Evolutionary conservation across 1,140 invertebrate genomes (phyloP), one percentile per base, ranked within the genome.

Genomic region (Scylla paramamosain): DNA sequence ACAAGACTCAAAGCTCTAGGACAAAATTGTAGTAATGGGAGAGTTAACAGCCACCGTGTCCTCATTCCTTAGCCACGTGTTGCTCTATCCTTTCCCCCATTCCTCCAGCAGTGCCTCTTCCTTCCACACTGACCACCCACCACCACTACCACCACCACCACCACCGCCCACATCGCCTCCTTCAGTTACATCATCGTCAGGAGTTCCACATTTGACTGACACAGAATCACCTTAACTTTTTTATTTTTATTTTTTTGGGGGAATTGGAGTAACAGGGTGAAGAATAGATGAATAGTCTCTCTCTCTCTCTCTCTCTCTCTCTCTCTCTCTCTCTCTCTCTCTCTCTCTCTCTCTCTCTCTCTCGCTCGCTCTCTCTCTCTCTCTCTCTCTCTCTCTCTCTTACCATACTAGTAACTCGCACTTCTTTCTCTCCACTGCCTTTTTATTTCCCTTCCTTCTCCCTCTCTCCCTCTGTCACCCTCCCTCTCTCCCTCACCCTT

Each of bases 301-400:
- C 67, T 77, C 67, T 77, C 67, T 77, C 67, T 25, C 67, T 77
- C n/a, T 77, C n/a, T n/a, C 67, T 77, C 67, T 77, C 67, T 77
- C 67, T n/a, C 25, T n/a, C 67, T n/a, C 16, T 77, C 67, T n/a
- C 25, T 77, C 67, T n/a, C 67, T 25, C 67, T 77, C 6, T n/a
- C n/a, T 20, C 67, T n/a, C 25, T n/a, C 67, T n/a, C 20, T 77
- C n/a, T 77, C 52, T 77, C n/a, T n/a, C 67, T 77, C n/a, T n/a
- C 67, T 77, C n/a, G 4, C n/a, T 77, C n/a, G 0, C n/a, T n/a
- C 67, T 7, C n/a, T n/a, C 67, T n/a, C 25, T n/a, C 25, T 20
- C 12, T 77, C 20, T 20, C 25, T 77, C n/a, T 20, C 67, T 25
- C n/a, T n/a, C 67, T n/a, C 67, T n/a, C 25, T 77, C 67, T 77